Evolutionary conservation across 2,888 invertebrate species (phyloP), one percentile per base, ranked within the genome.

Genomic region (Dicycla oo): DNA sequence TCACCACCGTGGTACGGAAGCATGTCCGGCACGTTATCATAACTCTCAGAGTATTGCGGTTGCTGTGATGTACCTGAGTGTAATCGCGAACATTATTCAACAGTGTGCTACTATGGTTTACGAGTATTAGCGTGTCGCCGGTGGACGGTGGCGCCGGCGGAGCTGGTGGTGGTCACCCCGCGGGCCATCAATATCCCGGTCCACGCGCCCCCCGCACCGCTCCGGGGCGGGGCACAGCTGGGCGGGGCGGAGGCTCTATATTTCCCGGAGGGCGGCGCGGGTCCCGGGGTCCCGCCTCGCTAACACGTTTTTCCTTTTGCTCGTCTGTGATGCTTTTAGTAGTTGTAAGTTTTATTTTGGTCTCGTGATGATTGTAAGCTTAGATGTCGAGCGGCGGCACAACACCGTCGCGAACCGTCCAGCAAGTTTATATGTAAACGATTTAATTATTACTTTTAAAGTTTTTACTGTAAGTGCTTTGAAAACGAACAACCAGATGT

Each of bases 321-420:
- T 79, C 73, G 75, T 66, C 73, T 75, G 62, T 62, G 73, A 75
- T 75, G 73, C 82, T 82, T 79, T 79, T 83, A 84, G 78, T 73
- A 67, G 69, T 78, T 54, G 53, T 64, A 58, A 47, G 67, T 84
- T 84, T 85, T 84, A 82, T 85, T 85, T 82, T 81, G 66, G 34
- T 70, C 49, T 72, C 75, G 71, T 84, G 70, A 83, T 45, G 58
- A 73, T 80, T 82, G 78, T 82, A 75, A 82, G 81, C 82, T 81
- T 82, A 75, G 54, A 76, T 85, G 84, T 85, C 73, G 69, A 51
- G 34, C 68, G 61, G n/a, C n/a, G 63, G 53, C 69, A 43, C 67
- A 51, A 80, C 84, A 72, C n/a, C 70, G 64, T 69, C 81, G 73
- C 78, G 79, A 75, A 67, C 66, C 54, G 68, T 49, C 64, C 64